phyloP scores from a whole-genome alignment of 2,888 invertebrate species.

The Polydesmus complanatus region DNA sequence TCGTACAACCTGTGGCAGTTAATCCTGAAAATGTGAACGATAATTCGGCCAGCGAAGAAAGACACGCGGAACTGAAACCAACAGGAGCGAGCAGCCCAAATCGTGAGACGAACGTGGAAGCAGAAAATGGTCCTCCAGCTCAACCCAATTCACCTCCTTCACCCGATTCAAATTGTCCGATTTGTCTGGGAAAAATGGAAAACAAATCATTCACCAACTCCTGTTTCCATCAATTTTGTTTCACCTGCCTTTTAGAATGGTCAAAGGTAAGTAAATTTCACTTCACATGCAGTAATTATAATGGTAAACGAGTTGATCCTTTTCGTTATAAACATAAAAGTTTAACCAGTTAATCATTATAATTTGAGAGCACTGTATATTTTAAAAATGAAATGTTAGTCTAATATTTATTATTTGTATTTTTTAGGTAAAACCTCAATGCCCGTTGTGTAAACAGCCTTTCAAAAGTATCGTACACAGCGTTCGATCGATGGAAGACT shows the following conservation, averaged over 20 bases:
- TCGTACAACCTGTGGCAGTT: too few relatives aligned
- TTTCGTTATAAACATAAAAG: not conserved
- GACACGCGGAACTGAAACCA: too few relatives aligned
- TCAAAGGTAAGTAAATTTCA: constrained; percentile 50
- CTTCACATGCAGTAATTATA: not conserved
- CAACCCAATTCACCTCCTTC: constrained; percentile 31
- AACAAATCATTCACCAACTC: constrained; percentile 85
- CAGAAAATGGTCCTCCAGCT: not conserved
- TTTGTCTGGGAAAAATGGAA: constrained; percentile 70
- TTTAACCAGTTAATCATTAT: too few relatives aligned
- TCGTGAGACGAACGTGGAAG: too few relatives aligned
- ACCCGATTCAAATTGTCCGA: constrained; percentile 79
- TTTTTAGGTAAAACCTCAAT: constrained; percentile 72
- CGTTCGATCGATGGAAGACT: constrained; percentile 71
- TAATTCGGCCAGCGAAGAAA: too few relatives aligned
- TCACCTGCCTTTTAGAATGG: constrained; percentile 83
- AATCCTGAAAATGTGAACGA: too few relatives aligned
- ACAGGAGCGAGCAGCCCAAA: too few relatives aligned
- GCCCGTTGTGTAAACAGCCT: constrained; percentile 83
- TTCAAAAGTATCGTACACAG: constrained; percentile 87
- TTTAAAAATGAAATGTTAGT: too few relatives aligned
- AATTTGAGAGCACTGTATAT: too few relatives aligned
- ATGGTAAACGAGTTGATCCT: too few relatives aligned
- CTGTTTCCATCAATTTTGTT: constrained; percentile 88
- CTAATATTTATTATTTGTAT: not conserved